Evolutionary conservation across 1,140 invertebrate genomes (phyloP).

Genomic region (Drosophila jambulina): DNA sequence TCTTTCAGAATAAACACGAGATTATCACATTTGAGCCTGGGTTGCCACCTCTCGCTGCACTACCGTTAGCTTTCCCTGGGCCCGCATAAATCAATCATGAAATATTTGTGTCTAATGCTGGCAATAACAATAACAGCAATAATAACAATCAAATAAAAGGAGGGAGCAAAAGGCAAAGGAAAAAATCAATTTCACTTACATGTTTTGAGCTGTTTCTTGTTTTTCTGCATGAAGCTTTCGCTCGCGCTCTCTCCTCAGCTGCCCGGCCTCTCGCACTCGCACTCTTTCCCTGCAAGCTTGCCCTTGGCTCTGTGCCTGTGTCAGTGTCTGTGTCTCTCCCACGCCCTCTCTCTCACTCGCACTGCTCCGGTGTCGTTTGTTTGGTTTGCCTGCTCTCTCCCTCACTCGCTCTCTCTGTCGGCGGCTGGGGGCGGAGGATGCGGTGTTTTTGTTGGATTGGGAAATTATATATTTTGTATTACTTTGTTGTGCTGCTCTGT

Average conservation of each 20-base stretch:
- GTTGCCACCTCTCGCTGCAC: slow-evolving; percentile 7
- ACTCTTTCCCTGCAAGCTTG: slow-evolving; percentile 33
- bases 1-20: neutral
- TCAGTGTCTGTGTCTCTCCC: slow-evolving; percentile 1
- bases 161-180: slow-evolving; percentile 4
- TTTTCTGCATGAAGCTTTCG: slow-evolving; percentile 70
- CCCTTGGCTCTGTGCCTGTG: slow-evolving; percentile 14
- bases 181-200: slow-evolving; percentile 81
- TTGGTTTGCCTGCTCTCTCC: slow-evolving; percentile 16
- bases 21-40: slow-evolving; percentile 2
- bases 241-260: slow-evolving; percentile 12
- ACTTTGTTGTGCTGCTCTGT: slow-evolving; percentile 39
- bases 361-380: slow-evolving; percentile 13
- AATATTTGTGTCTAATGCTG: slow-evolving; percentile 42
- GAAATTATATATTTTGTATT: slow-evolving; percentile 53
- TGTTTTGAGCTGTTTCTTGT: slow-evolving; percentile 72
- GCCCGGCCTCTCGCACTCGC: slow-evolving; percentile 5
- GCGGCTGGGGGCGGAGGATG: slow-evolving; percentile 5
- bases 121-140: slow-evolving; percentile 44
- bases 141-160: slow-evolving; percentile 34
- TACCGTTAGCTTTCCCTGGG: slow-evolving; percentile 30
- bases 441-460: slow-evolving; percentile 20
- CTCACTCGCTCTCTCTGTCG: neutral
- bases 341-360: slow-evolving; percentile 4
- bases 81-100: slow-evolving; percentile 48